Conservation (phyloP, 2,797 vertebrate species). For the Aphelocoma californica region DNA sequence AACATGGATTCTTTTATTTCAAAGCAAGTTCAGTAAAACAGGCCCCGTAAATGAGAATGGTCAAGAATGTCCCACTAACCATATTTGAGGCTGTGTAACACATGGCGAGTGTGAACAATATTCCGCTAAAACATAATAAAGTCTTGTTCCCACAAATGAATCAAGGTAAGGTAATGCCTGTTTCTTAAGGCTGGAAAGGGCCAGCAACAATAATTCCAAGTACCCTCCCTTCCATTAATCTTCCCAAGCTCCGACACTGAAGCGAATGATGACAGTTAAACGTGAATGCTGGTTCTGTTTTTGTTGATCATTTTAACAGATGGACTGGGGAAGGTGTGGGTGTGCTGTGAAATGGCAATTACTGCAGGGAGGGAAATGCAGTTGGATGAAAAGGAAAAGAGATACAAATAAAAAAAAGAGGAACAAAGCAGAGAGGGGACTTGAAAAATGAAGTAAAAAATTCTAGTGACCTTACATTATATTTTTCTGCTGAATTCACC, state of each 20-base stretch:
- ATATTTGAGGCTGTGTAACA: background rate
- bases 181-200: constrained; percentile 28
- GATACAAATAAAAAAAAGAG: background rate
- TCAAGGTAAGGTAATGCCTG: background rate
- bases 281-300: background rate
- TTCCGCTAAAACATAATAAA: background rate
- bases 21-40: background rate
- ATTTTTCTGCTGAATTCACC: constrained; percentile 36
- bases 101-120: background rate
- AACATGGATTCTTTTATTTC: background rate
- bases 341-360: constrained; percentile 57
- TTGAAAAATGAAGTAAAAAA: background rate
- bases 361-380: constrained; percentile 31
- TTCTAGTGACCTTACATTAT: background rate
- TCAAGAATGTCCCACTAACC: background rate
- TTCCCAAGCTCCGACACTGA: background rate
- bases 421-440: constrained; percentile 10
- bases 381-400: background rate
- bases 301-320: constrained; percentile 54
- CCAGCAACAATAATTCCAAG: background rate
- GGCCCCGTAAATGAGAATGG: background rate
- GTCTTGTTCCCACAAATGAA: background rate
- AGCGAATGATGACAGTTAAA: background rate
- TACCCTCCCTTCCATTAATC: background rate
- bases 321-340: constrained; percentile 46